Conservation (phyloP, 2,113 vertebrate genomes). For the Plestiodon gilberti region DNA sequence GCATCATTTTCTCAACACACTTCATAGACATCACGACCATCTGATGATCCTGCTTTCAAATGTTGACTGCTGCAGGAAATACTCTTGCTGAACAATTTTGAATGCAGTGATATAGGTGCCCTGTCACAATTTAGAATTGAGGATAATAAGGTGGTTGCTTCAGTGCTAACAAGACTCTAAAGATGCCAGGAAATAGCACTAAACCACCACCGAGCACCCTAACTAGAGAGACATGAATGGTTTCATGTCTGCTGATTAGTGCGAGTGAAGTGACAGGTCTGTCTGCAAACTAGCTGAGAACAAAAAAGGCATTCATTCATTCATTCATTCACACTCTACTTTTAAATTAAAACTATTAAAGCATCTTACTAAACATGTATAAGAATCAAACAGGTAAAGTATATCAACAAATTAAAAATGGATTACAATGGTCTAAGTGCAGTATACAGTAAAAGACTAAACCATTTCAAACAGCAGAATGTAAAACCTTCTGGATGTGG, state of each 20-base stretch:
- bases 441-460: too few species aligned
- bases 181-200: not conserved
- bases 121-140: not conserved
- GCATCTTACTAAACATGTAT: too few species aligned
- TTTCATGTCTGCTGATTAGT: too few species aligned
- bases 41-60: not conserved
- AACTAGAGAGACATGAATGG: not conserved
- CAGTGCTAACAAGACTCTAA: not conserved
- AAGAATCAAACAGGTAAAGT: too few species aligned
- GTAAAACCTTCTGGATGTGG: too few species aligned
- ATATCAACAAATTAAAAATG: too few species aligned
- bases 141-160: not conserved
- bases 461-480: too few species aligned
- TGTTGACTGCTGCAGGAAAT: not conserved
- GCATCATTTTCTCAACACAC: not conserved
- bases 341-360: too few species aligned
- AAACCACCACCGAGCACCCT: not conserved
- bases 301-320: not conserved
- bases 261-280: not conserved
- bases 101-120: not conserved
- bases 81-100: not conserved
- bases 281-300: not conserved
- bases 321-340: too few species aligned
- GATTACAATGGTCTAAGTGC: too few species aligned
- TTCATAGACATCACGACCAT: slow-evolving; percentile 28